Conservation (phyloP, 1,140 invertebrate species). For the Bacillus rossius region DNA sequence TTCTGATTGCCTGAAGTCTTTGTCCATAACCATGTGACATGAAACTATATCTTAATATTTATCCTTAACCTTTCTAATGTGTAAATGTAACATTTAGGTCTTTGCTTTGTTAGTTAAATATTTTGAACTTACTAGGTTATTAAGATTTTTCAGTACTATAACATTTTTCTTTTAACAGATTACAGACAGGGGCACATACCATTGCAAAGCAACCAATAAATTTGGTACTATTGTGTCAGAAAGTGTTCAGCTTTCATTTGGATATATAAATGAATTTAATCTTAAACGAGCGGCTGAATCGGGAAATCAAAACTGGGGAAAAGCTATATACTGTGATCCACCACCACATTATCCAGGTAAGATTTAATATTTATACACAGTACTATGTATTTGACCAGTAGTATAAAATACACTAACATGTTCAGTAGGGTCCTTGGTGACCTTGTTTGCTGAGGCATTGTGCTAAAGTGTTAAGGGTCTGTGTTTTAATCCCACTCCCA, state of each 20-base stretch:
- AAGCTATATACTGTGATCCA: constrained; percentile 89
- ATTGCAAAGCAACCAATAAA: constrained; percentile 85
- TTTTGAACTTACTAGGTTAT: no score
- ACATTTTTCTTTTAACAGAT: constrained; percentile 42
- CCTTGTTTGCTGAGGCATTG: no score
- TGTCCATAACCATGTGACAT: no score
- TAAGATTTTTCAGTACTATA: no score
- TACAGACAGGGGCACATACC: constrained; percentile 79
- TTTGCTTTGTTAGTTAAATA: no score
- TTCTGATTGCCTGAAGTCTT: no score
- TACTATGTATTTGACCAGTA: background rate
- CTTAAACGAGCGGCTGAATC: constrained; percentile 74
- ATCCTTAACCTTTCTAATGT: no score
- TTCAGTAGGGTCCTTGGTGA: no score
- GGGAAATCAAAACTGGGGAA: constrained; percentile 90
- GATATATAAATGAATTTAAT: constrained; percentile 89
- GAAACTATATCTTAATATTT: no score
- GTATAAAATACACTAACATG: background rate
- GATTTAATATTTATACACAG: background rate
- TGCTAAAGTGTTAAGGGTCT: no score
- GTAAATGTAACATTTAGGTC: no score
- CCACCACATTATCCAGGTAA: constrained; percentile 76
- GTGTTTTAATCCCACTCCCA: no score
- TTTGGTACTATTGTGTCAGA: constrained; percentile 87
- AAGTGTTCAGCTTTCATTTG: constrained; percentile 82